A percentile compares a stretch with the other conserved stretches of the same genome.
phyloP scores from a whole-genome alignment of 2,113 vertebrate genomes.

The Oreochromis tanganicae region DNA sequence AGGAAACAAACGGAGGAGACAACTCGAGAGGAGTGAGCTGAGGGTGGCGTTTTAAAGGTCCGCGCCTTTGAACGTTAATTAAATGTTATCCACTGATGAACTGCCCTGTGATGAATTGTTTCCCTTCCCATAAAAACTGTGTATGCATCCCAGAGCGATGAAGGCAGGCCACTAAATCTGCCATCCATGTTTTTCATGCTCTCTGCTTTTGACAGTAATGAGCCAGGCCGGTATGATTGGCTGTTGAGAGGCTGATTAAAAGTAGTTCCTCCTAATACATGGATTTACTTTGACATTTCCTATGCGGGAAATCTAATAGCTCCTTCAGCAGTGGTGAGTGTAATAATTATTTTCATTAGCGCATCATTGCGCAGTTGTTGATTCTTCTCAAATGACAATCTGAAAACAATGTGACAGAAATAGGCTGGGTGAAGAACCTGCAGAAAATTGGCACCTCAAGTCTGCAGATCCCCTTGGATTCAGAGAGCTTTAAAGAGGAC shows the following conservation, averaged over 20 bases:
- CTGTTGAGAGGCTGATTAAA: constrained; percentile 63
- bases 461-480: not conserved
- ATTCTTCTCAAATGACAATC: not conserved
- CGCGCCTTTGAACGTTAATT: constrained; percentile 54
- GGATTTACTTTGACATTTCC: constrained; percentile 59
- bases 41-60: constrained; percentile 40
- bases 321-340: not conserved
- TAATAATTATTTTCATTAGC: constrained; percentile 8
- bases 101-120: constrained; percentile 62
- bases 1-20: constrained; percentile 5
- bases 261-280: constrained; percentile 43
- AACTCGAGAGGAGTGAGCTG: not conserved
- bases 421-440: not conserved
- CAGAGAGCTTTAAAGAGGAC: not conserved
- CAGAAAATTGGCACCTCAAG: not conserved
- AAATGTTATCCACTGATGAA: constrained; percentile 66
- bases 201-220: constrained; percentile 59
- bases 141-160: constrained; percentile 34
- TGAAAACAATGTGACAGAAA: not conserved
- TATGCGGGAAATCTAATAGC: not conserved
- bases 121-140: constrained; percentile 62
- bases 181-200: constrained; percentile 59
- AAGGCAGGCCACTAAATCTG: constrained; percentile 58
- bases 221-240: constrained; percentile 50
- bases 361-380: not conserved